Percentiles rank a stretch among this genome's conserved stretches.
phyloP scores from a whole-genome alignment of 2,113 vertebrate genomes.

The Hydrochoerus hydrochaeris region DNA sequence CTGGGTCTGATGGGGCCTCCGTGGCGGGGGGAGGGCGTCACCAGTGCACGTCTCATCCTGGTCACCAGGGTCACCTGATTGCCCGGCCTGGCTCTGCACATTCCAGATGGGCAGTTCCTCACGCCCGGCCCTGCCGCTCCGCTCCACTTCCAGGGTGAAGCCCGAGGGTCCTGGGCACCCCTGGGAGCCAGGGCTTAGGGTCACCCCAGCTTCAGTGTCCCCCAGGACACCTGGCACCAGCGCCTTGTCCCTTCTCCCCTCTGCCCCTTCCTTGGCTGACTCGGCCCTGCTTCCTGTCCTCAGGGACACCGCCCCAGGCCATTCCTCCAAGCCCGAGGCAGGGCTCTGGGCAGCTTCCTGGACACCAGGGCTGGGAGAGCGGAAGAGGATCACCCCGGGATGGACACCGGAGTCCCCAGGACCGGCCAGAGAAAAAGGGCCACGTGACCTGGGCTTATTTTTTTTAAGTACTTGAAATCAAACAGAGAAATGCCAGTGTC shows the following conservation, averaged over 20 bases:
- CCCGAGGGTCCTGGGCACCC: neutral
- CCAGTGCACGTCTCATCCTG: too few species aligned
- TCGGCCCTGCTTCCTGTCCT: neutral
- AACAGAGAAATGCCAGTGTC: neutral
- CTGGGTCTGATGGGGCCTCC: too few species aligned
- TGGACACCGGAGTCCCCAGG: neutral
- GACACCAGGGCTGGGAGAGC: conserved; percentile 27
- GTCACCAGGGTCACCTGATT: too few species aligned
- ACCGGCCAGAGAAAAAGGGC: neutral
- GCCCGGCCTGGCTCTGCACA: neutral
- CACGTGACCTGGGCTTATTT: neutral
- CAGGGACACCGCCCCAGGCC: neutral
- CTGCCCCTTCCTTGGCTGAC: neutral
- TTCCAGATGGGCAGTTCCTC: neutral
- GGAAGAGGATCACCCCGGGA: neutral
- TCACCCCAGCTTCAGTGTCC: neutral
- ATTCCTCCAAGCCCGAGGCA: neutral
- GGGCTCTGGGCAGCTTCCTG: conserved; percentile 53
- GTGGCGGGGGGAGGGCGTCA: too few species aligned
- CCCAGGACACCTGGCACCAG: neutral
- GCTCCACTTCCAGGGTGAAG: too few species aligned
- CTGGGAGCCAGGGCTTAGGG: neutral
- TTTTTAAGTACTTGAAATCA: neutral
- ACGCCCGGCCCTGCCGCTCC: too few species aligned
- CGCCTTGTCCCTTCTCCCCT: neutral